Evolutionary conservation across 2,888 invertebrate genomes (phyloP), one percentile per base, ranked within the genome.

Genomic region (Chaitophorus viminalis): DNA sequence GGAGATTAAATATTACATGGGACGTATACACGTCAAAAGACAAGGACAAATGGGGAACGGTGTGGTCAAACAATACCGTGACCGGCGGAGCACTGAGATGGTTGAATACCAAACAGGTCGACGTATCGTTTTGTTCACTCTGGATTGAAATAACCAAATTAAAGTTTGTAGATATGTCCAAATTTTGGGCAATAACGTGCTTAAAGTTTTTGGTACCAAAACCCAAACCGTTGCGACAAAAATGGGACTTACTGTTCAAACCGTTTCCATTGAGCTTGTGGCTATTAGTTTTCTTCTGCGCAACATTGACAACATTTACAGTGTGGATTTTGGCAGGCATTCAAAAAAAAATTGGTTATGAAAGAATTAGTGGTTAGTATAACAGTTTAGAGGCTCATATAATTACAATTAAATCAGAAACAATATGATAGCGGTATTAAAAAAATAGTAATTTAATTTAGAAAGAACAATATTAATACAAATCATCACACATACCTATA

Each of bases 191-290:
- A 18, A 72, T 84, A 25, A 29, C 74, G 52, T 89, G 89, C 54
- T 82, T 89, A 33, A 89, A 88, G 60, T 89, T 89, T 65, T 82
- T 89, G 18, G 77, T 89, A 18, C 89, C 89, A 0, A 89, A 89
- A 72, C 89, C 89, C 5, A 82, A 76, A 25, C 70, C 86, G 3
- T 77, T 88, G 46, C 36, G 83, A 29, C 72, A 79, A 65, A 84
- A 89, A 75, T 89, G 89, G 89, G 74, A 83, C n/a, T 85, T 79
- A 31, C 78, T 89, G 75, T 88, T 89, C 11, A 87, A 88, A 74
- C 89, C 89, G 5, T 89, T 89, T 18, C 83, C 89, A 8, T 46
- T 72, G 17, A 88, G 74, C 70, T 52, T 89, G 31, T 89, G 89
- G 89, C 29, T 88, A 21, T 70, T 89, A 46, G 82, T 89, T 8